Percentiles rank a stretch among this genome's conserved stretches.
phyloP scores from a whole-genome alignment of 2,888 invertebrate genomes.

The Melanostoma scalare region DNA sequence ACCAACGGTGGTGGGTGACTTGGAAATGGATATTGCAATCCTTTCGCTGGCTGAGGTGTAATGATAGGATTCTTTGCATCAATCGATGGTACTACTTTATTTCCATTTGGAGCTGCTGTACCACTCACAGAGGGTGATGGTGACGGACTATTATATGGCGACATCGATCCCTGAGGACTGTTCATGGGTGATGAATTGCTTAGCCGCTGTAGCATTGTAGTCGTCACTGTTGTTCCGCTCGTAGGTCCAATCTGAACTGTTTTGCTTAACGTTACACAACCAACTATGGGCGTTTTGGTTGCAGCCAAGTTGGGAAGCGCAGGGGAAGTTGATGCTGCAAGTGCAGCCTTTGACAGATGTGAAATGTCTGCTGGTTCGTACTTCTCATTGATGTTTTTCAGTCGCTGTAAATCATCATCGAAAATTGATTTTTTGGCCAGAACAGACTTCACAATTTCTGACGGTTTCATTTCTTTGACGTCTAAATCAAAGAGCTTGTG shows the following conservation, averaged over 20 bases:
- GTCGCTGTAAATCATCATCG: conserved; percentile 96
- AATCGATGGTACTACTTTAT: conserved; percentile 35
- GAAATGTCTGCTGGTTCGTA: conserved; percentile 85
- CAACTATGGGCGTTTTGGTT: conserved; percentile 77
- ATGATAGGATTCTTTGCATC: conserved; percentile 51
- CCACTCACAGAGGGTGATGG: conserved; percentile 80
- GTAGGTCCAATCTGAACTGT: conserved; percentile 20
- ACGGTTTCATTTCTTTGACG: conserved; percentile 92
- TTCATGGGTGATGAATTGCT: conserved; percentile 82
- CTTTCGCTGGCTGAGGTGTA: conserved; percentile 79
- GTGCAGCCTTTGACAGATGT: conserved; percentile 71
- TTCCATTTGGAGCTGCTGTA: conserved; percentile 33
- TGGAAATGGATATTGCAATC: conserved; percentile 90
- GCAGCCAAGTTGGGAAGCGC: conserved; percentile 80
- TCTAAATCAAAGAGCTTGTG: conserved; percentile 91
- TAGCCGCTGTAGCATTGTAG: conserved; percentile 78
- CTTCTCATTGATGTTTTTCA: conserved; percentile 93
- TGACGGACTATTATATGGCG: conserved; percentile 81
- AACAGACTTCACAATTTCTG: conserved; percentile 95
- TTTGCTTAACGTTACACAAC: conserved; percentile 69
- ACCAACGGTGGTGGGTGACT: conserved; percentile 88
- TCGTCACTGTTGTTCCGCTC: conserved; percentile 51
- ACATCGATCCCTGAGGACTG: conserved; percentile 81
- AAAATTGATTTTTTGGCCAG: conserved; percentile 96
- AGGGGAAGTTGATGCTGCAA: conserved; percentile 77